Base-by-base conservation (phyloP, 37 sponge, comb jelly and placozoan genomes). In the Geodia barretti region DNA sequence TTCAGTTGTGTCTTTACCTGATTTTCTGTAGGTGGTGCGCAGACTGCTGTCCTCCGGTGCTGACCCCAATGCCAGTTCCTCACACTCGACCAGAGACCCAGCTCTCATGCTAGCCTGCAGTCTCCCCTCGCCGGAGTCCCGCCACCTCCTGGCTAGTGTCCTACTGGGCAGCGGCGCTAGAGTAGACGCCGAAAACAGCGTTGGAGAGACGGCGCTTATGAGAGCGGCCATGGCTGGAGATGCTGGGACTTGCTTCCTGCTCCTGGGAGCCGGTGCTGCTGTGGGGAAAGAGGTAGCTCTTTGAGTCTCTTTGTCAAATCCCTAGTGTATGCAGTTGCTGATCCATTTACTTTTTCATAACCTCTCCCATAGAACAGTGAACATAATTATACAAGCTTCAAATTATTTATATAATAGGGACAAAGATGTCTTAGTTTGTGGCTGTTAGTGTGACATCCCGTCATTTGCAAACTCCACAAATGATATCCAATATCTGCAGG, bases 121-220 rank as follows among this genome's bases (percentile, higher is more conserved):
- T 21, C 21, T 67, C 21, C 30, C 29, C 4, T 71, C 73, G 17
- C 60, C 39, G 11, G 72, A 43, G 26, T 11, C 75, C 4, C 60
- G 88, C 24, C 43, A 73, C 37, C 40, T 17, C 11, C 70, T 94
- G 3, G 21, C 76, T 0, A 43, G 70, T 21, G n/a, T 87, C 39
- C 70, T 94, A 23, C 60, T 94, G 7, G 24, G 32, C 1, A 78
- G 74, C 67, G 95, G 95, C n/a, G 83, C 77, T 2, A 41, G 80
- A 39, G 70, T 90, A 4, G 74, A 94, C 60, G 40, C 64, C 17
- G 67, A 78, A 35, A 83, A 90, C 74, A 39, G 25, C n/a, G 74
- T 34, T n/a, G 95, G 95, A 20, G 47, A 72, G 29, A 94, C 91
- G 29, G 85, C 88, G 5, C 83, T 94, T 0, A 90, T 89, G 62